A percentile compares a stretch with the other conserved stretches of the same genome.
These are phyloP conservation scores for Thomomys bottae DNA, from an alignment of 2,113 vertebrate species.

Conservation along the genomic window DNA sequence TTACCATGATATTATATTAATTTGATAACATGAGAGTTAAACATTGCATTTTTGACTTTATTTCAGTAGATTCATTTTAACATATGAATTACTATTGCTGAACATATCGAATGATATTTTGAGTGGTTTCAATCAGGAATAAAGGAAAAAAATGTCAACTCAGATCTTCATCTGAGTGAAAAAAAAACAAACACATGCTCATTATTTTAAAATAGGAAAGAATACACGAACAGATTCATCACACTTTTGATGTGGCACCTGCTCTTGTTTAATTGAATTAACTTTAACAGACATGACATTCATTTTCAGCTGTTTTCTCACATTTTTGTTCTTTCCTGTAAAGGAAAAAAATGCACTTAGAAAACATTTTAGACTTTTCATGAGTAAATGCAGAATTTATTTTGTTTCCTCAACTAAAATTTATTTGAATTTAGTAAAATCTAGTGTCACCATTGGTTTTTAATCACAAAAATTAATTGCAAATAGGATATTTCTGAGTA, in stretches of 20 bases:
- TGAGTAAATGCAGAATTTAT: neutral
- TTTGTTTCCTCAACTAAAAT: neutral
- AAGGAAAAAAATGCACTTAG: neutral
- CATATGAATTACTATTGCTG: neutral
- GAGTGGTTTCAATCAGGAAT: constrained; percentile 58
- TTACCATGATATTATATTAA: neutral
- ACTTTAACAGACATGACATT: constrained; percentile 66
- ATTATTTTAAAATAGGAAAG: constrained; percentile 30
- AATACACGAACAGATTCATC: constrained; percentile 48
- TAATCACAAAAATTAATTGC: neutral
- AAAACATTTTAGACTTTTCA: neutral
- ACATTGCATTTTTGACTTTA: neutral
- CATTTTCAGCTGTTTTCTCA: constrained; percentile 61
- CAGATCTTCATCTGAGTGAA: constrained; percentile 36
- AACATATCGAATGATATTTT: constrained; percentile 25
- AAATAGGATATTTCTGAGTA: neutral
- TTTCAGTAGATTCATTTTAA: constrained; percentile 42
- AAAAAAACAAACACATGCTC: constrained; percentile 44
- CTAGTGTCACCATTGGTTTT: neutral
- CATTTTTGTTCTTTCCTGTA: constrained; percentile 24
- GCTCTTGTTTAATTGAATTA: constrained; percentile 72
- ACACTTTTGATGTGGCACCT: constrained; percentile 69
- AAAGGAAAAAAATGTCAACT: neutral
- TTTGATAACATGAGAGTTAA: neutral
- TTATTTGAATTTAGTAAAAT: constrained; percentile 36